These are phyloP conservation scores for Chalcosyrphus nemorum DNA, from an alignment of 2,888 invertebrate species.

Conservation along the genomic window DNA sequence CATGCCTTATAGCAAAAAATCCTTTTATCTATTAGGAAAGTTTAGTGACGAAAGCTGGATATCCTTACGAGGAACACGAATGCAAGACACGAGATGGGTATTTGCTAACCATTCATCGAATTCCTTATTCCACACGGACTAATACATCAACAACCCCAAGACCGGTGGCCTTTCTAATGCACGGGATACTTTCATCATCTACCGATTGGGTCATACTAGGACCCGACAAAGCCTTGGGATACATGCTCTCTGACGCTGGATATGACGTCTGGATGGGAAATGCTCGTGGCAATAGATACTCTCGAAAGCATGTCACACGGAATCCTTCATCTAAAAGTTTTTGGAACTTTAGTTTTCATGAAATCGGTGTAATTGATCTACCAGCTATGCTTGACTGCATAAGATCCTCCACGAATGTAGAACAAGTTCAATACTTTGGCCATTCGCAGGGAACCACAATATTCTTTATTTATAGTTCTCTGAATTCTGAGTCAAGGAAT, in stretches of 20 bases:
- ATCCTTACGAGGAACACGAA: slow-evolving; percentile 83
- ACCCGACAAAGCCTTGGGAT: slow-evolving; percentile 75
- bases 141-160: slow-evolving; percentile 37
- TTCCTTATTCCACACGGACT: slow-evolving; percentile 76
- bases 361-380: slow-evolving; percentile 77
- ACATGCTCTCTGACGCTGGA: slow-evolving; percentile 76
- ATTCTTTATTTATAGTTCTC: slow-evolving; percentile 75
- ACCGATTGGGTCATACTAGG: slow-evolving; percentile 78
- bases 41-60: slow-evolving; percentile 64
- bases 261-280: slow-evolving; percentile 79
- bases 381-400: slow-evolving; percentile 77
- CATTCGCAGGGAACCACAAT: slow-evolving; percentile 78
- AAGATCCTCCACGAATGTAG: slow-evolving; percentile 71
- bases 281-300: slow-evolving; percentile 78
- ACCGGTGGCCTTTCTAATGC: slow-evolving; percentile 77
- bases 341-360: slow-evolving; percentile 79
- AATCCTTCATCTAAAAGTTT: slow-evolving; percentile 74
- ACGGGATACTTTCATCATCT: slow-evolving; percentile 77
- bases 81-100: slow-evolving; percentile 82
- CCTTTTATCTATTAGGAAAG: slow-evolving; percentile 29
- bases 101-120: slow-evolving; percentile 77
- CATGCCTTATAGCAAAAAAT: no score
- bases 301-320: slow-evolving; percentile 75
- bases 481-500: slow-evolving; percentile 74
- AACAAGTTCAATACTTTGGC: slow-evolving; percentile 74